phyloP scores from a whole-genome alignment of 64 coral and sea anemone genomes.

The Hydrozoanthus tunicans region DNA sequence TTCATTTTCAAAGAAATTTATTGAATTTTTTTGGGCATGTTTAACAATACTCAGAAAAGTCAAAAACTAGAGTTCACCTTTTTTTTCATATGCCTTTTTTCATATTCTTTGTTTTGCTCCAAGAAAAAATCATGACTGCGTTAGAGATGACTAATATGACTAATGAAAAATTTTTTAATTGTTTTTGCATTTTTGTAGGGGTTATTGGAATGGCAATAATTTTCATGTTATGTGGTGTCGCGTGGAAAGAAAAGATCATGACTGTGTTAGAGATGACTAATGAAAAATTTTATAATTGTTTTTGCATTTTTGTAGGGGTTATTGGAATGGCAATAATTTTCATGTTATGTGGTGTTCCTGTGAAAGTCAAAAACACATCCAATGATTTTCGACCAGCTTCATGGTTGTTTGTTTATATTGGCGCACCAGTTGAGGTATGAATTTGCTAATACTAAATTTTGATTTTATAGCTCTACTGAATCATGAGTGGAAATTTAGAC shows the following conservation, averaged over 20 bases:
- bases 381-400: neutral
- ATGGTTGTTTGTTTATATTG: conserved; percentile 49
- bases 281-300: neutral
- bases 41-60: too few species aligned
- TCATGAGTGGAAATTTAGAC: too few species aligned
- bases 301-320: conserved; percentile 53
- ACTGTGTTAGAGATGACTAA: neutral
- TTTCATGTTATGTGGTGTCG: conserved; percentile 44
- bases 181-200: conserved; percentile 32
- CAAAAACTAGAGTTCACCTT: too few species aligned
- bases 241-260: too few species aligned
- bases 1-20: too few species aligned
- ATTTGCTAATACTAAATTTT: too few species aligned
- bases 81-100: too few species aligned
- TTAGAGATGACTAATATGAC: neutral
- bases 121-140: neutral
- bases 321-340: conserved; percentile 79
- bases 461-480: too few species aligned
- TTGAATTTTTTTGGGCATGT: too few species aligned
- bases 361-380: too few species aligned
- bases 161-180: neutral
- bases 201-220: conserved; percentile 81
- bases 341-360: conserved; percentile 41
- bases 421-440: conserved; percentile 74
- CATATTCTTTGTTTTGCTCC: too few species aligned